Percentiles rank a stretch among this genome's conserved stretches.
Evolutionary conservation across 2,888 invertebrate species (phyloP).

Genomic region (Epiblema foenella): DNA sequence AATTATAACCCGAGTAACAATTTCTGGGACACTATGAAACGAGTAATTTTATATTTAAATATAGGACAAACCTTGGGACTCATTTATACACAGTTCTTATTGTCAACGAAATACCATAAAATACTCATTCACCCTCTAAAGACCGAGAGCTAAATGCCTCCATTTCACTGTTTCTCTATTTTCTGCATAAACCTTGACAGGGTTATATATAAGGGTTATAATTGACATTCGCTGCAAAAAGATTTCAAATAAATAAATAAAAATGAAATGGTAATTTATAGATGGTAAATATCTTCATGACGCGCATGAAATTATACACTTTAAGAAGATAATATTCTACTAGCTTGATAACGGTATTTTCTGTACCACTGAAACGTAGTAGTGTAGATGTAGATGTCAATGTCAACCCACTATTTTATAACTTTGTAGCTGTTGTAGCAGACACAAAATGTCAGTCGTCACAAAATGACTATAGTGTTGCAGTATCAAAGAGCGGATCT

Average conservation of each 20-base stretch:
- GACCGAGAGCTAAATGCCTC: conserved; percentile 5
- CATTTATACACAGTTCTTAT: not conserved
- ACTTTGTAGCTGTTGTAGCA: not conserved
- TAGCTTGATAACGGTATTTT: not conserved
- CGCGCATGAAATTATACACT: not conserved
- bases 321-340: not conserved
- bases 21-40: conserved; percentile 17
- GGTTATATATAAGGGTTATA: too few species aligned
- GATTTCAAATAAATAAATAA: not conserved
- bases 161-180: not conserved
- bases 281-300: not conserved
- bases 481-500: not conserved
- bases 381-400: too few species aligned
- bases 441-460: not conserved
- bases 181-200: not conserved
- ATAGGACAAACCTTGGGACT: conserved; percentile 9
- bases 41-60: conserved; percentile 13
- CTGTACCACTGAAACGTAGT: too few species aligned
- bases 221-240: too few species aligned
- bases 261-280: not conserved
- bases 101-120: conserved; percentile 12
- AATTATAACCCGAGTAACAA: conserved; percentile 14
- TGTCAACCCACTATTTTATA: not conserved
- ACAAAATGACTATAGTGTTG: not conserved
- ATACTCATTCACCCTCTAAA: conserved; percentile 4